Evolutionary conservation across 2,888 invertebrate species (phyloP), one percentile per base, ranked within the genome.

Genomic region (Lithophane socia): DNA sequence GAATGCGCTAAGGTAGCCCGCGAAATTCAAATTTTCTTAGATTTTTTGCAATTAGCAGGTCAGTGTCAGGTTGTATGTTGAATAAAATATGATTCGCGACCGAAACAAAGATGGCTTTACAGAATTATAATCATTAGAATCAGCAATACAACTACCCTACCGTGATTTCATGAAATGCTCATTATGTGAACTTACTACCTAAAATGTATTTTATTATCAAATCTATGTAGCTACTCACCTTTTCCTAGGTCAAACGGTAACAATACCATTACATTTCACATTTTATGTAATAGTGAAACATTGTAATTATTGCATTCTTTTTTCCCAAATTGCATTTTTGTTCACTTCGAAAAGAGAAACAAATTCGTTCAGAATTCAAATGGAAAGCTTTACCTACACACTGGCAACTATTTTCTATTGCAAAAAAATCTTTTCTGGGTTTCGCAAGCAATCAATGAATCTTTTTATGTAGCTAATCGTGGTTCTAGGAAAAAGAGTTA

Each of bases 401-500:
- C 18, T n/a, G 18, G n/a, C 10, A 54, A 75, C 42, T 16, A 42
- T 29, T 56, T 56, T 16, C 21, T 52, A 13, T 12, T 3, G 8
- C 42, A 56, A 60, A 29, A n/a, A 60, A n/a, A 16, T 18, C 8
- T 56, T 29, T 56, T 18, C 24, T 13, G 18, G 12, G n/a, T 24
- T 75, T 75, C 3, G 42, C 24, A n/a, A 47, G 47, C 16, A 47
- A 21, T 47, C 21, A 49, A 24, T 21, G 21, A 75, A 64, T 64
- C 18, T 47, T 24, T 75, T 52, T 61, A 29, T 16, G n/a, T 54
- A 79, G 80, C 75, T 65, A 73, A 54, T 79, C 76, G 73, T 76
- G 77, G 79, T 84, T 82, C 83, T 75, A 76, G 76, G 71, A 84
- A 78, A 78, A 82, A 83, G 82, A 88, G 89, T 89, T 89, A 90